A percentile compares a stretch with the other conserved stretches of the same genome.
Evolutionary conservation across 2,113 vertebrate species (phyloP).

Genomic region (Panthera uncia): DNA sequence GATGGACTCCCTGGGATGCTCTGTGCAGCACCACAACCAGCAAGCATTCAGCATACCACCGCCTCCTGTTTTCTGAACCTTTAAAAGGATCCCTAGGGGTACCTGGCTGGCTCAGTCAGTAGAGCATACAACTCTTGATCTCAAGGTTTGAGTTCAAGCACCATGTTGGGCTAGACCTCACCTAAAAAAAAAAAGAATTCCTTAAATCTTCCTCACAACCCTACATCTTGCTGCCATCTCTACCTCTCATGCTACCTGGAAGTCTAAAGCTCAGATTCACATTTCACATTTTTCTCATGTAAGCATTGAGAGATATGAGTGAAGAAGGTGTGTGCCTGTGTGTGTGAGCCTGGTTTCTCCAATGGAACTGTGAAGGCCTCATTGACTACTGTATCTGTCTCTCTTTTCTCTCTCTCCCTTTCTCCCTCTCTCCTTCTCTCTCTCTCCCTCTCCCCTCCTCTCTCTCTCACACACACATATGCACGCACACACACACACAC

Average conservation of each 20-base stretch:
- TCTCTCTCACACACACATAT: not conserved
- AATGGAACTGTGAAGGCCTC: not conserved
- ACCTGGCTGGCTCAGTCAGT: not conserved
- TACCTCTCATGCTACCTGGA: not conserved
- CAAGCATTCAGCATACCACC: not conserved
- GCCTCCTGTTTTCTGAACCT: not conserved
- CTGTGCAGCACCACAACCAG: not conserved
- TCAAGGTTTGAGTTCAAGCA: not conserved
- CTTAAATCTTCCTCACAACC: slow-evolving; percentile 31
- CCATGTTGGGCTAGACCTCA: not conserved
- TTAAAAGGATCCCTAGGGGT: not conserved
- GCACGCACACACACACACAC: no score
- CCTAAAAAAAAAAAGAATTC: not conserved
- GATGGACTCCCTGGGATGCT: not conserved
- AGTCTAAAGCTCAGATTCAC: not conserved
- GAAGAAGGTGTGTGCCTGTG: not conserved
- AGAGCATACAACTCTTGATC: not conserved
- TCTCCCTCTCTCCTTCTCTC: not conserved
- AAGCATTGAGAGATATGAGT: not conserved
- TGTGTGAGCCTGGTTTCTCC: slow-evolving; percentile 36
- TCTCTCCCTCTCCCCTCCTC: not conserved
- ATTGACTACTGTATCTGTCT: not conserved
- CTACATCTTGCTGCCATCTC: not conserved
- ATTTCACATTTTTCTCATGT: not conserved
- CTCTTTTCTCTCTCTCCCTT: not conserved